A percentile compares a stretch with the other conserved stretches of the same genome.
Conservation (phyloP, 2,113 vertebrate genomes). For the Etheostoma spectabile region DNA sequence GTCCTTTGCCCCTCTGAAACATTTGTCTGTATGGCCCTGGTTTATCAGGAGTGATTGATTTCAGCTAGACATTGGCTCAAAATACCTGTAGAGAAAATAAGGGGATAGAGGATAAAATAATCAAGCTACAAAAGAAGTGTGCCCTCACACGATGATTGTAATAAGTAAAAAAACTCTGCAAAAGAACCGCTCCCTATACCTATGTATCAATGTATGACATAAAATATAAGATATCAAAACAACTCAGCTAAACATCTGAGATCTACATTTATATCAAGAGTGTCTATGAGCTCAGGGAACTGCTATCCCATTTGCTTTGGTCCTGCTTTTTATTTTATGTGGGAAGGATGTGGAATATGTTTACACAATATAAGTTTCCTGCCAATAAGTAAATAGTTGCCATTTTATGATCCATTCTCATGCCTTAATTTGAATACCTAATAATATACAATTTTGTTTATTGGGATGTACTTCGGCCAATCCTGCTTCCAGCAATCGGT, state of each 20-base stretch:
- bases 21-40: slow-evolving; percentile 38
- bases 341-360: too few species aligned
- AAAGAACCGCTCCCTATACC: neutral
- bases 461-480: too few species aligned
- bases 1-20: slow-evolving; percentile 53
- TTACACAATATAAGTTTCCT: too few species aligned
- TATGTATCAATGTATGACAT: slow-evolving; percentile 19
- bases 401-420: too few species aligned
- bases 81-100: slow-evolving; percentile 32
- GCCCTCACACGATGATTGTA: slow-evolving; percentile 2
- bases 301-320: slow-evolving; percentile 29
- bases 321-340: slow-evolving; percentile 14
- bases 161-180: slow-evolving; percentile 1
- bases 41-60: slow-evolving; percentile 67
- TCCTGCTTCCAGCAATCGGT: too few species aligned
- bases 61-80: slow-evolving; percentile 52
- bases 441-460: too few species aligned
- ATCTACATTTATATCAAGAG: slow-evolving; percentile 14
- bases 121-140: slow-evolving; percentile 17
- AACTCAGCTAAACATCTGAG: slow-evolving; percentile 7
- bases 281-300: neutral
- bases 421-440: too few species aligned
- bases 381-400: too few species aligned
- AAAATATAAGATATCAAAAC: slow-evolving; percentile 29
- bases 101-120: slow-evolving; percentile 13